These are phyloP conservation scores for Nephrotoma flavescens DNA, from an alignment of 2,888 invertebrate genomes.

Conservation along the genomic window DNA sequence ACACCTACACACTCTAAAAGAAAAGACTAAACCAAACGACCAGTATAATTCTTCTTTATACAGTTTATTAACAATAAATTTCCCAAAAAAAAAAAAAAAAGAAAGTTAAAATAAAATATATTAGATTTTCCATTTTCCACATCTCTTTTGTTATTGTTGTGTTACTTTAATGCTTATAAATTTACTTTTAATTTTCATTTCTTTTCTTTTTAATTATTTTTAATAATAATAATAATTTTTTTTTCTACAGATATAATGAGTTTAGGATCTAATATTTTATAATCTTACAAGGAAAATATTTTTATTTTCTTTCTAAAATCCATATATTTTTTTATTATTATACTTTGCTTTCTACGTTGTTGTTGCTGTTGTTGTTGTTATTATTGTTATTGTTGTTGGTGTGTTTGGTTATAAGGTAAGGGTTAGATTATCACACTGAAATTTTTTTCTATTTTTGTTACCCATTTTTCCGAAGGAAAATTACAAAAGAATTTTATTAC, in stretches of 20 bases:
- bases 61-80: background rate
- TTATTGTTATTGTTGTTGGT: too few species aligned
- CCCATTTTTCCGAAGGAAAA: background rate
- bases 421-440: background rate
- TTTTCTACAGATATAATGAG: background rate
- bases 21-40: background rate
- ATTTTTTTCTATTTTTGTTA: background rate
- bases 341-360: background rate
- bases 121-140: background rate
- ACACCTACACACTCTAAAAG: background rate
- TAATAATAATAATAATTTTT: background rate
- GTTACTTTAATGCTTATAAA: background rate
- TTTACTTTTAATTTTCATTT: background rate
- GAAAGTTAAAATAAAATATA: background rate
- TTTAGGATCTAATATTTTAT: background rate
- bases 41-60: background rate
- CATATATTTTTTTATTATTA: background rate
- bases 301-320: background rate
- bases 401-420: background rate
- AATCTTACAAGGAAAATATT: background rate
- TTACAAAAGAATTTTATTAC: background rate
- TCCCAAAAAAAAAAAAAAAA: background rate
- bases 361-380: background rate
- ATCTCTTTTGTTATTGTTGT: background rate
- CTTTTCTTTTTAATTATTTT: background rate